A percentile compares a stretch with the other conserved stretches of the same genome.
Conservation (phyloP, 1,140 invertebrate genomes). For the Drosophila ambigua region DNA sequence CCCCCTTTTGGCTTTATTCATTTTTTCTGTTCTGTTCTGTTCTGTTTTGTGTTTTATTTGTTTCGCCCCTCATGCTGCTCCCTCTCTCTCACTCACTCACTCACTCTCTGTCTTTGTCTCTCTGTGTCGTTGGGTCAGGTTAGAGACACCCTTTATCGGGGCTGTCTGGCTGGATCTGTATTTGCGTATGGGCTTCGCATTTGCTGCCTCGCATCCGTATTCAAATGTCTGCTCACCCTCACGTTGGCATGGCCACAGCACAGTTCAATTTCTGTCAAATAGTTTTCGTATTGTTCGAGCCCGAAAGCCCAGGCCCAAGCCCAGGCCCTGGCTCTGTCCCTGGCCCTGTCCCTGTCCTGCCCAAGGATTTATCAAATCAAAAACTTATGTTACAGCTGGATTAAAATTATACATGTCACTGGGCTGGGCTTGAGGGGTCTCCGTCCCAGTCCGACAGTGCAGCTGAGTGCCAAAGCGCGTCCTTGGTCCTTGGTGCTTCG, state of each 20-base stretch:
- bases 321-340: too few species aligned
- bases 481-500: slow-evolving; percentile 29
- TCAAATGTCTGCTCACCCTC: slow-evolving; percentile 32
- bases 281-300: slow-evolving; percentile 59
- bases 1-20: slow-evolving; percentile 55
- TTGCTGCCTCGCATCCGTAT: too few species aligned
- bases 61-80: neutral
- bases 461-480: slow-evolving; percentile 26
- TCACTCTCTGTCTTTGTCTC: too few species aligned
- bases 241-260: slow-evolving; percentile 54
- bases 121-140: too few species aligned
- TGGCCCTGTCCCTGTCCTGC: slow-evolving; percentile 8
- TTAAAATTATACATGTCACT: slow-evolving; percentile 83
- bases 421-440: neutral
- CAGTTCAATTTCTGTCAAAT: slow-evolving; percentile 80
- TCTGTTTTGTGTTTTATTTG: slow-evolving; percentile 18
- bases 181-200: slow-evolving; percentile 16
- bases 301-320: too few species aligned
- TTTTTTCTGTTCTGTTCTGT: neutral
- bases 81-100: too few species aligned
- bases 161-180: neutral
- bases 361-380: slow-evolving; percentile 79
- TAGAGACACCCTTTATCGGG: too few species aligned
- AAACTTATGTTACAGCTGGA: slow-evolving; percentile 83
- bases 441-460: neutral